A percentile compares a stretch with the other conserved stretches of the same genome.
Conservation (phyloP, 92 coral and sea anemone genomes). For the Bergia puertoricense region DNA sequence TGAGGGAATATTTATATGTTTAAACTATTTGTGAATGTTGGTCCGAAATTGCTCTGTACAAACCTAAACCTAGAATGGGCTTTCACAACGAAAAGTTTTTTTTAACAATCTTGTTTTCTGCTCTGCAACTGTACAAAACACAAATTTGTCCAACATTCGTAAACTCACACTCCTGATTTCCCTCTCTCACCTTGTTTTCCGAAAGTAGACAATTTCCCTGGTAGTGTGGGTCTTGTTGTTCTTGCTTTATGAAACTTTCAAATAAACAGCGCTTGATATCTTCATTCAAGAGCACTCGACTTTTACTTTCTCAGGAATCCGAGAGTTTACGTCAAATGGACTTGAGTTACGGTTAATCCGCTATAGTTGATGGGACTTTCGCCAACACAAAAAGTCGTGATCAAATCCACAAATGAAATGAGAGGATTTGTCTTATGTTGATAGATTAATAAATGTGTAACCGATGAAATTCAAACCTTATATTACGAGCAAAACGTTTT, state of each 20-base stretch:
- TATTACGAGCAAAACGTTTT: neutral
- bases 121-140: neutral
- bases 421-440: neutral
- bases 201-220: too few species aligned
- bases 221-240: neutral
- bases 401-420: neutral
- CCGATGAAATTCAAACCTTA: neutral
- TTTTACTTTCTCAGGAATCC: neutral
- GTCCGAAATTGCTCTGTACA: neutral
- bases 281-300: neutral
- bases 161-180: neutral
- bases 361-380: neutral
- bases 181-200: neutral
- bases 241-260: neutral
- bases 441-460: neutral
- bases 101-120: neutral
- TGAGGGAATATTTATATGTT: neutral
- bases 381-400: neutral
- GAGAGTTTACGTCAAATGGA: neutral
- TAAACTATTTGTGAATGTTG: too few species aligned
- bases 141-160: too few species aligned
- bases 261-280: neutral
- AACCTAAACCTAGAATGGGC: neutral
- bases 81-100: neutral
- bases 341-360: neutral